These are phyloP conservation scores for Agrenia bidenticulata DNA, from an alignment of 2,888 invertebrate species.

Conservation along the genomic window DNA sequence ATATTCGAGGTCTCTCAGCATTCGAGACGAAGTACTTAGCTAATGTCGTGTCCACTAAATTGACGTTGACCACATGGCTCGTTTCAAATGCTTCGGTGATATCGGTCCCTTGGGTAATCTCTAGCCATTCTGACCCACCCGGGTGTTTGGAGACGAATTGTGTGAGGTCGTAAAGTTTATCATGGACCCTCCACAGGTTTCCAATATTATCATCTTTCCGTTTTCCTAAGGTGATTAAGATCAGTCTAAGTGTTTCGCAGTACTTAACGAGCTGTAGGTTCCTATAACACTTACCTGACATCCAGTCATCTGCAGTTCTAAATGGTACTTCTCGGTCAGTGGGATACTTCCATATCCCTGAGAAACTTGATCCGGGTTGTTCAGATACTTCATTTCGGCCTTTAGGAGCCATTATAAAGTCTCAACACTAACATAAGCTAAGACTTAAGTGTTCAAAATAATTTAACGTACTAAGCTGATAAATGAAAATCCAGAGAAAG, in stretches of 20 bases:
- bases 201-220: conserved; percentile 67
- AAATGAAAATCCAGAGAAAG: too few relatives aligned
- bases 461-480: too few relatives aligned
- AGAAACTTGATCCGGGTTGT: conserved; percentile 17
- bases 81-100: conserved; percentile 55
- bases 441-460: too few relatives aligned
- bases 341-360: conserved; percentile 61
- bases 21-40: conserved; percentile 49
- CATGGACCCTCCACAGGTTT: conserved; percentile 74
- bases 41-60: conserved; percentile 41
- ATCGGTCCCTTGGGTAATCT: conserved; percentile 55
- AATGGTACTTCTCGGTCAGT: conserved; percentile 59
- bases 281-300: too few relatives aligned
- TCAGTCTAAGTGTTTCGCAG: background rate
- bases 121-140: conserved; percentile 76
- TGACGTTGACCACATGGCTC: conserved; percentile 54
- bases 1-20: conserved; percentile 47
- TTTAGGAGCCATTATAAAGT: background rate
- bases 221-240: background rate
- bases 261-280: too few relatives aligned
- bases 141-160: conserved; percentile 79
- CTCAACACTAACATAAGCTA: too few relatives aligned
- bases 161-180: conserved; percentile 79
- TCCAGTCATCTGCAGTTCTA: conserved; percentile 63
- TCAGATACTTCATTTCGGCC: background rate